Conservation (phyloP, 1,140 invertebrate genomes). For the Chionoecetes opilio region DNA sequence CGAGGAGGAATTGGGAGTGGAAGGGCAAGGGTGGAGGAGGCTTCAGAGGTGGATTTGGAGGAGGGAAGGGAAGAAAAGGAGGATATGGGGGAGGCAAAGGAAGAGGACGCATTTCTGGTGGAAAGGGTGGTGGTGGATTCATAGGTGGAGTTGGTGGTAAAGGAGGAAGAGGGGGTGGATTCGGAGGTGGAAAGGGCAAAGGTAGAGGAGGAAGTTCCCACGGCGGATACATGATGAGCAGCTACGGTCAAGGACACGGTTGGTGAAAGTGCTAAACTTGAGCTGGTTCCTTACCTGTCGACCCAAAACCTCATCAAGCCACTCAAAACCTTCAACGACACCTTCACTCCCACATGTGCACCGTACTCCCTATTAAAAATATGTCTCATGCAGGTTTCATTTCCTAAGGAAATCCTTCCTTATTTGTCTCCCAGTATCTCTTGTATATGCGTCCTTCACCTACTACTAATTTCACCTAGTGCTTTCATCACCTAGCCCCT, state of each 20-base stretch:
- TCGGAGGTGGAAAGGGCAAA: constrained; percentile 60
- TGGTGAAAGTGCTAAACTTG: not conserved
- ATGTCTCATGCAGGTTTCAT: too few relatives aligned
- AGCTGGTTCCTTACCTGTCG: not conserved
- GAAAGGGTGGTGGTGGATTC: too few relatives aligned
- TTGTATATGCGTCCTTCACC: too few relatives aligned
- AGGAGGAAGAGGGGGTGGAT: not conserved
- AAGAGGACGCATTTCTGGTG: constrained; percentile 36
- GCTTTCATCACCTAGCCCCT: too few relatives aligned
- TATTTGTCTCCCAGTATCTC: too few relatives aligned
- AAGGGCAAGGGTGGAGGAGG: not conserved
- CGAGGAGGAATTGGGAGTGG: constrained; percentile 55
- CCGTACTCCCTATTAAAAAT: too few relatives aligned
- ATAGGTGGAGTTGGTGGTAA: not conserved
- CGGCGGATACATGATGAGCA: not conserved
- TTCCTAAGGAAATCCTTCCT: too few relatives aligned
- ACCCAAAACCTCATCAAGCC: not conserved
- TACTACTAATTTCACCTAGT: too few relatives aligned
- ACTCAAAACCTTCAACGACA: not conserved
- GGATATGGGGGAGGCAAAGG: not conserved
- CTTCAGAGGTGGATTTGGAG: constrained; percentile 50
- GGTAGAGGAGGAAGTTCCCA: constrained; percentile 33
- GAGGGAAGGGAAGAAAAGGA: constrained; percentile 12
- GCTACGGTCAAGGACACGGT: not conserved
- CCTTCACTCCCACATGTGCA: not conserved